A percentile compares a stretch with the other conserved stretches of the same genome.
phyloP scores from a whole-genome alignment of 2,797 vertebrate genomes.

The Odontamblyopus rebecca region DNA sequence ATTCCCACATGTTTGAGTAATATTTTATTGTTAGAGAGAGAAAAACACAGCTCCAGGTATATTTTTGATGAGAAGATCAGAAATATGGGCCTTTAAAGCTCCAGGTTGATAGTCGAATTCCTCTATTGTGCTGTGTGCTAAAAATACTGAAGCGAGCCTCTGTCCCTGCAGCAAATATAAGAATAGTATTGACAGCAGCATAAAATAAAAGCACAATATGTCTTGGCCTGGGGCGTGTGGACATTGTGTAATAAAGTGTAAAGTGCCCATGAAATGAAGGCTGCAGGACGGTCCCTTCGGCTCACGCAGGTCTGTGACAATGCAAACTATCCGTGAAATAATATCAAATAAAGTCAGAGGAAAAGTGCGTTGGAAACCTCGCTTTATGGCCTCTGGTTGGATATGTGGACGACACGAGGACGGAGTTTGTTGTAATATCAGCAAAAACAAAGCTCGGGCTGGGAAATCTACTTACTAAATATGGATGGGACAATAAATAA shows the following conservation, averaged over 20 bases:
- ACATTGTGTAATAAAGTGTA: constrained; percentile 25
- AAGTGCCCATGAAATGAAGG: constrained; percentile 52
- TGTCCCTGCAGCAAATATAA: constrained; percentile 7
- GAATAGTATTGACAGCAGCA: constrained; percentile 34
- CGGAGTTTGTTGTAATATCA: too few relatives aligned
- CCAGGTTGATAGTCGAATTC: background rate
- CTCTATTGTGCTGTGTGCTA: constrained; percentile 1
- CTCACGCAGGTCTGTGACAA: constrained; percentile 12
- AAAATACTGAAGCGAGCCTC: too few relatives aligned
- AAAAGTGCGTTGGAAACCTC: background rate
- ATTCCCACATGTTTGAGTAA: too few relatives aligned
- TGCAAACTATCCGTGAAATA: constrained; percentile 52
- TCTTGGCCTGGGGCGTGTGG: constrained; percentile 45
- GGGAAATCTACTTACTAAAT: too few relatives aligned
- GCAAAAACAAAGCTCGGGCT: too few relatives aligned
- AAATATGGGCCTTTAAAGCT: too few relatives aligned
- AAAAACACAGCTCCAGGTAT: too few relatives aligned
- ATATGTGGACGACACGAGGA: too few relatives aligned
- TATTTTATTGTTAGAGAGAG: too few relatives aligned
- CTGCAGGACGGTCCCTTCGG: background rate
- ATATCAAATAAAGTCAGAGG: constrained; percentile 16
- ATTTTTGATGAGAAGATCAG: too few relatives aligned
- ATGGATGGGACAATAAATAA: too few relatives aligned
- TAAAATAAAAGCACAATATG: constrained; percentile 45
- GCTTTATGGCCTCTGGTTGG: background rate